Base-by-base conservation (phyloP, 2,888 invertebrate genomes). In the Acrobasis consociella region DNA sequence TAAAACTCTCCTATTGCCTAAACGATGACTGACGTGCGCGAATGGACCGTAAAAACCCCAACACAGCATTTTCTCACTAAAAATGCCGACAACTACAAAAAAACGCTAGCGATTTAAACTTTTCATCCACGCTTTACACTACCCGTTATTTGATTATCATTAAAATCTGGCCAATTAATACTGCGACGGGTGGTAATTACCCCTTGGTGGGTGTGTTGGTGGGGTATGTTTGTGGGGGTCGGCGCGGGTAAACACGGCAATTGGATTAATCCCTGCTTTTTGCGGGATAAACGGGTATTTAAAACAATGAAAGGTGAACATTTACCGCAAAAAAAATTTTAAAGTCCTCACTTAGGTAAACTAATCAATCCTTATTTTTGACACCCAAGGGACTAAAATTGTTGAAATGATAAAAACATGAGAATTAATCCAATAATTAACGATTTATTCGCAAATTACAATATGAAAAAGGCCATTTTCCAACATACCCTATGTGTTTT, bases 111-210 rank as follows among this genome's bases (percentile, higher is more conserved):
- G 37, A 31, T 49, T 39, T 15, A 52, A 58, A 58, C 17, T 51
- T 58, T 51, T 51, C 51, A 51, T 58, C 58, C n/a, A 37, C 31
- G 51, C 11, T 62, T 61, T 68, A 68, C 64, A 68, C 69, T 66
- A 62, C 64, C 22, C 62, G 69, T 69, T 86, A 82, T 86, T 87
- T 86, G 83, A 72, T 79, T 74, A 82, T 85, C 83, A 87, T 88
- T 86, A 87, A 86, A 85, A 85, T 80, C 76, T 77, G 74, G 68
- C 80, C 86, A 86, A 87, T 87, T 85, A 87, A 85, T 81, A 81
- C 74, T 46, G 62, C 63, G 68, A 61, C 67, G 75, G 75, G 76
- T 74, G 77, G 79, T 81, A 82, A 83, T 83, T 82, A 83, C 67
- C 76, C 66, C 69, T 17, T 5, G 16, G 17, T 9, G 53, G 53